A percentile compares a stretch with the other conserved stretches of the same genome.
Conservation (phyloP, 2,113 vertebrate species). For the Beaufortia kweichowensis region DNA sequence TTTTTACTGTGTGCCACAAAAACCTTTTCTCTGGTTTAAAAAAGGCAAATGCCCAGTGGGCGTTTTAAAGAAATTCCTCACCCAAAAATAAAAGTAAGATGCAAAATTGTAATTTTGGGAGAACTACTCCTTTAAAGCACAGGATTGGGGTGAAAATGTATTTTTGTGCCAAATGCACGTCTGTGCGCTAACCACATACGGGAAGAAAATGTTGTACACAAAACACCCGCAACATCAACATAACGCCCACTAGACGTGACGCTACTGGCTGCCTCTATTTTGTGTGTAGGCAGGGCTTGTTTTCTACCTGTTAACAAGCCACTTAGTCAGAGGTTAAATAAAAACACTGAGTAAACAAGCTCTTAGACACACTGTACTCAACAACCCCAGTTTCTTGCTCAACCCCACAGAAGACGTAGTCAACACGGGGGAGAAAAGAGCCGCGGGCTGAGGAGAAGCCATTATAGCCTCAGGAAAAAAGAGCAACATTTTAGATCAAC, state of each 20-base stretch:
- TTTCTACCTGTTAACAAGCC: slow-evolving; percentile 60
- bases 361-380: slow-evolving; percentile 44
- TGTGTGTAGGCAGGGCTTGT: slow-evolving; percentile 18
- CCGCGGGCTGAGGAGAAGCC: slow-evolving; percentile 2
- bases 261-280: slow-evolving; percentile 13
- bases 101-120: background rate
- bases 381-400: slow-evolving; percentile 45
- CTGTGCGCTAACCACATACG: background rate
- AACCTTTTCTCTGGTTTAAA: background rate
- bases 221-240: slow-evolving; percentile 22
- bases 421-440: slow-evolving; percentile 3
- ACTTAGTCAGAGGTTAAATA: slow-evolving; percentile 56
- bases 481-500: slow-evolving; percentile 34
- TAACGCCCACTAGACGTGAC: background rate
- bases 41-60: too few species aligned
- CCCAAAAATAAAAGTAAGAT: background rate
- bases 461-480: slow-evolving; percentile 13
- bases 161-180: background rate
- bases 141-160: background rate
- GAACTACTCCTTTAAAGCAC: background rate
- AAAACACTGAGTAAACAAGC: slow-evolving; percentile 52
- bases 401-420: slow-evolving; percentile 41
- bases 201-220: background rate
- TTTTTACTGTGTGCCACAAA: background rate
- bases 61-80: too few species aligned